Conservation (phyloP, 2,113 vertebrate species). For the Madoqua kirkii region DNA sequence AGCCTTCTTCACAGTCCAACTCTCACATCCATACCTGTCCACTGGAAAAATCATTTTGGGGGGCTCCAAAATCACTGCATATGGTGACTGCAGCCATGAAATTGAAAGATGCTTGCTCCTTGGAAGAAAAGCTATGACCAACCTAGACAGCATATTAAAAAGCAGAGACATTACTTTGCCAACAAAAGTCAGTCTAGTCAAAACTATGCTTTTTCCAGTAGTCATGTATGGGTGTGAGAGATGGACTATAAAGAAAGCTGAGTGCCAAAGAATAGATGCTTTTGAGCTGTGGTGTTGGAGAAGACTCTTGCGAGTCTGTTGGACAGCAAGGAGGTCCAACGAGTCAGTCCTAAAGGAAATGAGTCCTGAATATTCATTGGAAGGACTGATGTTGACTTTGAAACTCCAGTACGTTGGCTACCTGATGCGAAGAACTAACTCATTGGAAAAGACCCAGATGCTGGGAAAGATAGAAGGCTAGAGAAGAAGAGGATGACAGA, state of each 20-base stretch:
- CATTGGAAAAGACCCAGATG: not conserved
- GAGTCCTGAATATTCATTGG: not conserved
- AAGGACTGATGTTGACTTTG: not conserved
- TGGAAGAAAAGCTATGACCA: not conserved
- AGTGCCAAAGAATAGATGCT: fast-evolving
- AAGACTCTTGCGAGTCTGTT: not conserved
- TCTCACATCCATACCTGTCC: too few relatives aligned
- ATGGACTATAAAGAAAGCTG: not conserved
- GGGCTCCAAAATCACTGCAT: not conserved
- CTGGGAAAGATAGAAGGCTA: not conserved
- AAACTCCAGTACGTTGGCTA: not conserved
- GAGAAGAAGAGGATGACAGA: not conserved
- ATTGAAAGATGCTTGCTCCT: not conserved
- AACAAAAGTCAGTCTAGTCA: not conserved
- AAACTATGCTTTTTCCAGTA: not conserved
- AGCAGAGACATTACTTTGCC: not conserved
- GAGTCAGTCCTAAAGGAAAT: not conserved
- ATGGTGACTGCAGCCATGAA: not conserved
- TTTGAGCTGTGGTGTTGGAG: not conserved
- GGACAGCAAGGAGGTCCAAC: not conserved
- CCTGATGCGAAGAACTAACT: not conserved
- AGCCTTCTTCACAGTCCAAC: too few relatives aligned
- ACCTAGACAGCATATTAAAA: not conserved
- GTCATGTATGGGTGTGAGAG: not conserved
- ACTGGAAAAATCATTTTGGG: not conserved